Base-by-base conservation (phyloP, 2,113 vertebrate species). In the Mesitornis unicolor region DNA sequence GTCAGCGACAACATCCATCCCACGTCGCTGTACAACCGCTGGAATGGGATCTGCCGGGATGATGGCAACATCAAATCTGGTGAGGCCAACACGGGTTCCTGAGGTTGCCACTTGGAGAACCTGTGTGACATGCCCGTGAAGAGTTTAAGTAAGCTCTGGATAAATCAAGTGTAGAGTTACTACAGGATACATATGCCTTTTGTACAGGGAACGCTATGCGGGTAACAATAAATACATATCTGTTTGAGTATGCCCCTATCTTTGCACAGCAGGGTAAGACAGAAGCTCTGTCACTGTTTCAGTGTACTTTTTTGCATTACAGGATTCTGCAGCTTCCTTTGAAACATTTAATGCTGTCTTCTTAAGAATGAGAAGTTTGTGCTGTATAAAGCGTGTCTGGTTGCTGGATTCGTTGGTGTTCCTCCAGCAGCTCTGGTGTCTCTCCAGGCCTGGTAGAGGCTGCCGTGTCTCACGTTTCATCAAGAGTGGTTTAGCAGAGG, bases 51-150 rank as follows among this genome's bases (percentile, higher is more conserved):
- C 90, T 99, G 99, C 71, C 98, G 99, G 1, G 99, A 99, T 10
- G 99, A 99, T 2, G 99, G 99, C 64, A 99, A 99, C 98, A 99
- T 99, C 68, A 99, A 99, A 87, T 99, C 99, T 56, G 99, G 99
- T 99, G 94, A 97, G 97, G 78, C 63, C 76, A 67, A 0, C 42
- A 4, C 40, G 13, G 29, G 10, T 36, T 68, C 31, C 35, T 29
- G 19, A 5, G 61, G 10, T 35, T 29, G 25, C 67, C 71, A 2
- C 13, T 36, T 2, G 22, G 26, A 47, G 78, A 60, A 8, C 57
- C 29, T 43, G 0, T 5, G 3, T 13, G 20, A 13, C 13, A 3
- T 18, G 26, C 12, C 21, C 4, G 1, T 1, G 4, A 19, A 7
- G 65, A 2, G 35, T 24, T 71, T 6, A 25, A 45, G 8, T 42